Base-by-base conservation (phyloP, 1,140 invertebrate species). In the Pygmarrhopalites habei region DNA sequence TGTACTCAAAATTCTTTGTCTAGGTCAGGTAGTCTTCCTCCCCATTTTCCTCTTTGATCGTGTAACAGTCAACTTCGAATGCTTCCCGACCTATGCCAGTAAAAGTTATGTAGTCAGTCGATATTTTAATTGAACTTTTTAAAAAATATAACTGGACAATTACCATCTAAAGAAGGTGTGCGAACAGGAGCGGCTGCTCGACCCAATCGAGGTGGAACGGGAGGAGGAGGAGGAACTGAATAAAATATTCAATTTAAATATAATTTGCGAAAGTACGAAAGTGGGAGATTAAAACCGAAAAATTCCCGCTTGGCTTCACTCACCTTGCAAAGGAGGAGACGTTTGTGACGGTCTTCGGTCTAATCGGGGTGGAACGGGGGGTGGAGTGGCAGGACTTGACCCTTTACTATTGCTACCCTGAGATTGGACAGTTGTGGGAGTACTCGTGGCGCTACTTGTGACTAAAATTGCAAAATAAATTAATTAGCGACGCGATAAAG, bases 61-160 rank as follows among this genome's bases (percentile, higher is more conserved):
- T 71, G 35, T 71, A 71, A 41, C 69, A 71, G 66, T 71, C 69
- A 12, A 71, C 69, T 62, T 71, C 69, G 39, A 71, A 71, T 2
- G 69, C 69, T 62, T 71, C 69, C 2, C 66, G 58, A 2, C 66
- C 69, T 71, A 21, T 14, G n/a, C n/a, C n/a, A 62, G 5, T 35
- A 58, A 58, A 41, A n/a, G 39, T 10, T 41, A 41, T n/a, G n/a
- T n/a, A 41, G 10, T 41, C n/a, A 41, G n/a, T 10, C n/a, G 39
- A 41, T 41, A 12, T 41, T 10, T n/a, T 41, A 41, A 41, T 10
- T 10, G 39, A 12, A 41, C 39, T 12, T 12, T n/a, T n/a, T n/a
- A n/a, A n/a, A n/a, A n/a, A n/a, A n/a, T n/a, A n/a, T n/a, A n/a
- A n/a, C n/a, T n/a, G n/a, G n/a, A n/a, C n/a, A n/a, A n/a, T n/a